phyloP scores from a whole-genome alignment of 2,888 invertebrate genomes.

The Galerucella pusilla region DNA sequence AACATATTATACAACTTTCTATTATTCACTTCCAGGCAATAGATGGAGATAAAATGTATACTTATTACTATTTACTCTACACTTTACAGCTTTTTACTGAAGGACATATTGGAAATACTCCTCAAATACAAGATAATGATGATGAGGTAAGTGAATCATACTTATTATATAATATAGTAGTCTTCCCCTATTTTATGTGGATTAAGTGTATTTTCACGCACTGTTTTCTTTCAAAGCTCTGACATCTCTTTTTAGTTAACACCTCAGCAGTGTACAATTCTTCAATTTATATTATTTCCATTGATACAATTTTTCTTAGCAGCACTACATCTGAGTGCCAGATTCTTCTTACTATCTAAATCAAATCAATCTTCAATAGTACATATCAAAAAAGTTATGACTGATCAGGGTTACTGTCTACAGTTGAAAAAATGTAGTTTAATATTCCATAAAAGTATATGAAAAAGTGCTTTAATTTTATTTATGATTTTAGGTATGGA shows the following conservation, averaged over 20 bases:
- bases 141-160: constrained; percentile 55
- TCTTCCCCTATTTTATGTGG: neutral
- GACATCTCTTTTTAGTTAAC: too few relatives aligned
- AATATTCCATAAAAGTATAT: neutral
- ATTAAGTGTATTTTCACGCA: too few relatives aligned
- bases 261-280: too few relatives aligned
- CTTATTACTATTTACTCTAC: constrained; percentile 69
- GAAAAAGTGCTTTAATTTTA: neutral
- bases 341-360: too few relatives aligned
- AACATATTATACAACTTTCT: neutral
- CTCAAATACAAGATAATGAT: constrained; percentile 61
- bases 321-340: too few relatives aligned
- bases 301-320: too few relatives aligned
- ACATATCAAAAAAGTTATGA: too few relatives aligned
- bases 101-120: constrained; percentile 64
- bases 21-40: constrained; percentile 59
- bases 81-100: constrained; percentile 64
- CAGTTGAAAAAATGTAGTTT: too few relatives aligned
- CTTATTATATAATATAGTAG: constrained; percentile 22
- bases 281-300: too few relatives aligned
- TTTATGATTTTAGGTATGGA: constrained; percentile 64
- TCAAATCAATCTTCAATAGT: too few relatives aligned
- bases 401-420: too few relatives aligned
- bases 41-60: constrained; percentile 68
- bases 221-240: too few relatives aligned